A percentile compares a stretch with the other conserved stretches of the same genome.
Conservation (phyloP, 2,888 invertebrate species). For the Muschampia plurimacula region DNA sequence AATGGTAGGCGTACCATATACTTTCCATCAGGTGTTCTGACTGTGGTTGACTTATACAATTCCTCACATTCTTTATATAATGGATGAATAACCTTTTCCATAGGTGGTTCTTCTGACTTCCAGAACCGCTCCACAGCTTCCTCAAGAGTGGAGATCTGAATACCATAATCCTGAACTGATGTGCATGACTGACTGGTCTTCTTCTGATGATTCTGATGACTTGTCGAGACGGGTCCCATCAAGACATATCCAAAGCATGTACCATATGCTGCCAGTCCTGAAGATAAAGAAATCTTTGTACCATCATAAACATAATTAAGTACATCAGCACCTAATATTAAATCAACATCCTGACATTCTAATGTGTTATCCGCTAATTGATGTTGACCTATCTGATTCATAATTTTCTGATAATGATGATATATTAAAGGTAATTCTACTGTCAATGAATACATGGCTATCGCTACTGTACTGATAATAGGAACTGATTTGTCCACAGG, state of each 20-base stretch:
- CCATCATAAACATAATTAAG: conserved; percentile 37
- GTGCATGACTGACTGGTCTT: background rate
- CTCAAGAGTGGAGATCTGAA: conserved; percentile 4
- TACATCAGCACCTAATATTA: conserved; percentile 33
- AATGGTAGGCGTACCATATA: conserved; percentile 23
- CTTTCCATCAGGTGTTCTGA: conserved; percentile 12
- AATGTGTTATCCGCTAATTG: conserved; percentile 11
- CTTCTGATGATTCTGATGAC: conserved; percentile 1
- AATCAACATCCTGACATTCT: conserved; percentile 5
- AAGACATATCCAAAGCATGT: conserved; percentile 36
- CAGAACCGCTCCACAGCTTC: conserved; percentile 32
- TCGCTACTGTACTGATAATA: conserved; percentile 10
- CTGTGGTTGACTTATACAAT: conserved; percentile 7
- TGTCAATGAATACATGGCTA: conserved; percentile 8
- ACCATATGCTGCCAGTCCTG: conserved; percentile 35
- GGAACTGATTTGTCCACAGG: conserved; percentile 8
- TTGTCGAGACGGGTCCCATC: conserved; percentile 28
- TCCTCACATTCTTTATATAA: conserved; percentile 17
- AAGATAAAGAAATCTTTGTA: conserved; percentile 25
- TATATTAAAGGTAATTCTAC: conserved; percentile 7
- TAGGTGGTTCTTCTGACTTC: conserved; percentile 34
- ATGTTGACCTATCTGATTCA: background rate
- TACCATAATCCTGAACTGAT: background rate
- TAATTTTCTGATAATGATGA: conserved; percentile 7
- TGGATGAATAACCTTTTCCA: conserved; percentile 14